Percentiles rank a stretch among this genome's conserved stretches.
Conservation (phyloP, 2,113 vertebrate genomes). For the Podarcis raffonei region DNA sequence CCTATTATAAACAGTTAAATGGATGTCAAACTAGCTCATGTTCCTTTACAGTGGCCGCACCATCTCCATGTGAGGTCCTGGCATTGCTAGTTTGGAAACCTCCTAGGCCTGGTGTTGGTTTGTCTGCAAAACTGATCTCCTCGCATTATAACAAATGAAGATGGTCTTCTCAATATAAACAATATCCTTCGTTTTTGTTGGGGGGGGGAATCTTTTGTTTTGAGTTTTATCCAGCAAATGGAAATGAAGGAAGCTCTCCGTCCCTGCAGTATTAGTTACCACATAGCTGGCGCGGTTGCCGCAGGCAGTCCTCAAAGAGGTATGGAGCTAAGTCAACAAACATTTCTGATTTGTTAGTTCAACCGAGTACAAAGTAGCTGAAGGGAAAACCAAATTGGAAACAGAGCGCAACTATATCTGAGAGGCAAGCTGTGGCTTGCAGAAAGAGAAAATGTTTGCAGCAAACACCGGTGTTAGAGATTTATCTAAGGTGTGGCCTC, state of each 20-base stretch:
- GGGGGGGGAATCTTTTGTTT: background rate
- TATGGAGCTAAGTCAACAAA: constrained; percentile 80
- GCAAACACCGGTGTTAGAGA: constrained; percentile 89
- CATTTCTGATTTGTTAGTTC: constrained; percentile 78
- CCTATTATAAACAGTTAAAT: background rate
- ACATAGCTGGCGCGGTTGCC: constrained; percentile 56
- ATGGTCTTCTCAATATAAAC: constrained; percentile 47
- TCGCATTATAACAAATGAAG: constrained; percentile 46
- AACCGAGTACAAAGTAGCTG: constrained; percentile 77
- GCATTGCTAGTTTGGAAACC: background rate
- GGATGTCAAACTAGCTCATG: background rate
- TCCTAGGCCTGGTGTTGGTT: background rate
- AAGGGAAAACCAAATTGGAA: constrained; percentile 75
- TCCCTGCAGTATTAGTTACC: constrained; percentile 34
- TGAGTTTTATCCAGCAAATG: constrained; percentile 40
- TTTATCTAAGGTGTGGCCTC: constrained; percentile 98
- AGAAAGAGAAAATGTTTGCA: constrained; percentile 89
- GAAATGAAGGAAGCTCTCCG: constrained; percentile 35
- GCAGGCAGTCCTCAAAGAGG: constrained; percentile 69
- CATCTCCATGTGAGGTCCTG: background rate
- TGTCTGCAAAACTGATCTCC: background rate
- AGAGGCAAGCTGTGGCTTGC: constrained; percentile 91
- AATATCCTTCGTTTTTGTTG: constrained; percentile 6
- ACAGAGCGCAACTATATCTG: constrained; percentile 76
- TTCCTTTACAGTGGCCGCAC: background rate